Evolutionary conservation across 2,888 invertebrate species (phyloP), one percentile per base, ranked within the genome.

Genomic region (Erebia epiphron): DNA sequence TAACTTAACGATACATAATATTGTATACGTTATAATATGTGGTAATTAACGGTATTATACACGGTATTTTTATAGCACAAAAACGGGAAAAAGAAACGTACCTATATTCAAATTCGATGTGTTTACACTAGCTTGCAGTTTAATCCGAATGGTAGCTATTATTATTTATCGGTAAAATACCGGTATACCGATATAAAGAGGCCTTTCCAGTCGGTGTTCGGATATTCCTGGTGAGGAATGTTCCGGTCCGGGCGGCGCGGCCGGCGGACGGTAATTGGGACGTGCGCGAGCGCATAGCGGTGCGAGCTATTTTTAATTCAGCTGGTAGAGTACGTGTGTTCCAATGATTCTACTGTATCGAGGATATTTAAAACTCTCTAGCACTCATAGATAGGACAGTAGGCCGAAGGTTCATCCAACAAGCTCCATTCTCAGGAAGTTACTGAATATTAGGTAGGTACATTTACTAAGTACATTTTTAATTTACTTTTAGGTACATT

Each of bases 171-270:
- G 5, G 11, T 0, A 16, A 52, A 57, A 26, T 57, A 57, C 57
- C 3, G 35, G 1, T 64, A 35, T 65, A 65, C 54, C 65, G 65
- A 11, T 65, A 10, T 43, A 57, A 56, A 9, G 16, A 11, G 88
- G 87, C 92, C 92, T 89, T 88, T 89, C 92, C 90, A 90, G 90
- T 91, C 89, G 89, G 58, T 79, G 81, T 80, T 87, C 85, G 83
- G 68, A 43, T 52, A 77, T 81, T 78, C 79, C 79, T 82, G 82
- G 79, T 79, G 26, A 78, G 80, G 76, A 81, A 83, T 83, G 81
- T 82, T 81, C 78, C 76, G 80, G 87, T 86, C 90, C 89, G 89
- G 88, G 85, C 86, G 79, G 84, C 85, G 75, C 85, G 82, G 79
- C 85, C 88, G 88, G 88, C 88, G 89, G 87, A 84, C 86, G 78